These are phyloP conservation scores for Oncorhynchus mykiss DNA, from an alignment of 2,113 vertebrate species.

Conservation along the genomic window DNA sequence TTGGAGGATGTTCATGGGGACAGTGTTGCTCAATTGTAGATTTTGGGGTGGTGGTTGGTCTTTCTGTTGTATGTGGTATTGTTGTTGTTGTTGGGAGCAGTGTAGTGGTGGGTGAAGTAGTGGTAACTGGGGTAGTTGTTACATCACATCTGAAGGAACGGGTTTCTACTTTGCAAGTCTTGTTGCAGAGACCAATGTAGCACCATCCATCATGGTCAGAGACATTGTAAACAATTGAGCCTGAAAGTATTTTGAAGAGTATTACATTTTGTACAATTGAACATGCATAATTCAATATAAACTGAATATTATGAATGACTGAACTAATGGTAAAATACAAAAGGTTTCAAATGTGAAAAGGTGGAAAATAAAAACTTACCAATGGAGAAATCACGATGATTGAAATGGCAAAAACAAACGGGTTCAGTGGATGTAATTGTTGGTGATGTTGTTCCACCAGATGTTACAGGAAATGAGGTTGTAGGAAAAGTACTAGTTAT, in stretches of 20 bases:
- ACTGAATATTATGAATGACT: not conserved
- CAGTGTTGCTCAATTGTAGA: not conserved
- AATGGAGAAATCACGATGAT: not conserved
- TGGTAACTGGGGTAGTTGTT: not conserved
- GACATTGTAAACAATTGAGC: conserved; percentile 69
- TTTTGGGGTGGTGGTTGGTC: not conserved
- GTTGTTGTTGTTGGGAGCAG: not conserved
- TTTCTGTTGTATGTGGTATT: not conserved
- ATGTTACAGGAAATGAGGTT: not conserved
- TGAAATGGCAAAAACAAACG: not conserved
- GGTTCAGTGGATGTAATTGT: not conserved
- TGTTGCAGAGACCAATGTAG: conserved; percentile 69
- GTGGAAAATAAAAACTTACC: conserved; percentile 29
- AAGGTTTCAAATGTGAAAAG: too few species aligned
- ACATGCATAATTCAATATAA: not conserved
- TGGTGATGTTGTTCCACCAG: not conserved
- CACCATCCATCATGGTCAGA: conserved; percentile 69
- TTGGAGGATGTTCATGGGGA: not conserved
- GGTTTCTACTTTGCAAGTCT: conserved; percentile 52
- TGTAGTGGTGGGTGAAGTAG: not conserved
- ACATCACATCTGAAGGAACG: not conserved
- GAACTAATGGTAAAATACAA: not conserved
- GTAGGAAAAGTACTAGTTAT: not conserved
- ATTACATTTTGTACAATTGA: not conserved
- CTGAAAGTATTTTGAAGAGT: conserved; percentile 50